Percentiles rank a stretch among this genome's conserved stretches.
Conservation (phyloP, 2,113 vertebrate species). For the Myotis brandtii region DNA sequence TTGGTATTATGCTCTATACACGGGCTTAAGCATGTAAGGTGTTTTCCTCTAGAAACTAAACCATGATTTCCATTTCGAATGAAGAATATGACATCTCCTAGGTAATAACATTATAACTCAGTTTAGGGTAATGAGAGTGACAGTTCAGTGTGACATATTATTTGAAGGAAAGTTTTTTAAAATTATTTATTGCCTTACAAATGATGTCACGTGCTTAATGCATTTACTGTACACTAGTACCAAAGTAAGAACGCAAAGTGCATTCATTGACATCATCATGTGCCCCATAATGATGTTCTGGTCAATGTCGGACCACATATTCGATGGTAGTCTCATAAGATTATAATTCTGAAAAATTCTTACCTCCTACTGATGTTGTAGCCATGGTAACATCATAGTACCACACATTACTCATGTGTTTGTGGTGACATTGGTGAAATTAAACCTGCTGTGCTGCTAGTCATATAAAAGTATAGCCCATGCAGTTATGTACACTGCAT, state of each 20-base stretch:
- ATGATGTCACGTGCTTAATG: conserved; percentile 68
- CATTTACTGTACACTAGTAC: background rate
- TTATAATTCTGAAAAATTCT: background rate
- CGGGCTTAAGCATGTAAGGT: conserved; percentile 54
- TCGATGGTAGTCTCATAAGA: background rate
- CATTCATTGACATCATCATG: conserved; percentile 61
- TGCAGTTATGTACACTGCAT: background rate
- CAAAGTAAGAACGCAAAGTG: conserved; percentile 67
- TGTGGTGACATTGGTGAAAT: background rate
- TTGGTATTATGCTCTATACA: conserved; percentile 63
- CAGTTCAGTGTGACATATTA: conserved; percentile 70
- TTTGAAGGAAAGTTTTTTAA: conserved; percentile 69
- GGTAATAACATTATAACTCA: conserved; percentile 78
- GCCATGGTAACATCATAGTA: background rate
- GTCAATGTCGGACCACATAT: background rate
- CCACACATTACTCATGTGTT: background rate
- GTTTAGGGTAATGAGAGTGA: conserved; percentile 72
- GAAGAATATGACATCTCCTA: conserved; percentile 77
- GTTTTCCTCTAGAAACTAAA: conserved; percentile 77
- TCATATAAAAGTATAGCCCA: background rate
- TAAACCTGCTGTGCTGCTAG: background rate
- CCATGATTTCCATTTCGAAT: conserved; percentile 81
- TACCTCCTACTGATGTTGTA: background rate
- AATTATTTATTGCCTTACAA: conserved; percentile 78
- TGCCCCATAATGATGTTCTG: background rate